phyloP scores from a whole-genome alignment of 2,113 vertebrate species.

The Cranoglanis bouderius region DNA sequence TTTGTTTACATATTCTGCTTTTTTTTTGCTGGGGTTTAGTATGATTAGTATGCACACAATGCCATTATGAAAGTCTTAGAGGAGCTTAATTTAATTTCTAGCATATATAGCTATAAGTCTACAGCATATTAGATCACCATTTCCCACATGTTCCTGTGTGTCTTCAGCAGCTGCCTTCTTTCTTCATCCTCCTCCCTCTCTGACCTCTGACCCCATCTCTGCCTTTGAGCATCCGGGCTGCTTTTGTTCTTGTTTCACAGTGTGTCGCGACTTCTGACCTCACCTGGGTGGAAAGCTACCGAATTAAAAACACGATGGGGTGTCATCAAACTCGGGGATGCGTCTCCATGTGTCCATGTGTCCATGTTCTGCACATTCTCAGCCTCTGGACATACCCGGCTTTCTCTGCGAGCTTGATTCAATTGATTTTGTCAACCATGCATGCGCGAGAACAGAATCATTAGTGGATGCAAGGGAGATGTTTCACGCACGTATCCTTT shows the following conservation, averaged over 20 bases:
- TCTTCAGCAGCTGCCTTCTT: conserved; percentile 67
- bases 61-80: neutral
- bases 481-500: neutral
- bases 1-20: neutral
- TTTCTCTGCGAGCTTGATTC: neutral
- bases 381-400: neutral
- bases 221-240: conserved; percentile 47
- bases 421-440: conserved; percentile 30
- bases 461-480: neutral
- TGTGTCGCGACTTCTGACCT: conserved; percentile 64
- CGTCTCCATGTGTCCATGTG: neutral
- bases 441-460: neutral
- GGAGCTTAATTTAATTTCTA: neutral
- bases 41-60: neutral
- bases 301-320: conserved; percentile 65
- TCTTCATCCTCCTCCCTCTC: conserved; percentile 71
- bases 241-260: conserved; percentile 63
- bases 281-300: conserved; percentile 70
- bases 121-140: neutral
- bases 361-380: neutral
- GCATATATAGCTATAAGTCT: neutral
- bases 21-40: neutral
- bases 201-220: conserved; percentile 72
- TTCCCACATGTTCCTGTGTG: neutral
- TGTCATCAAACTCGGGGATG: conserved; percentile 69